phyloP scores from a whole-genome alignment of 2,113 vertebrate species.

The Oryctolagus cuniculus region mOryCun1.1 NC_091453.1:75516001-75516500 shows the following conservation, averaged over 20 bases:
- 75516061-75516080: background rate
- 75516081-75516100: background rate
- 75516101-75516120: background rate
- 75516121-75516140: background rate
- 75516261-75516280: background rate
- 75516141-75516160: background rate
- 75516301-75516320: background rate
- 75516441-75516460: background rate
- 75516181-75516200: background rate
- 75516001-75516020: background rate
- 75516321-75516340: background rate
- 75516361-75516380: background rate
- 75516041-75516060: background rate
- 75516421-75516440: background rate
- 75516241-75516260: background rate
- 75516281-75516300: background rate
- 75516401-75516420: background rate
- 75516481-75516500: background rate
- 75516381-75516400: slow-evolving; percentile 37
- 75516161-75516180: background rate
- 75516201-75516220: background rate
- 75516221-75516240: background rate
- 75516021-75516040: background rate
- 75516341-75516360: slow-evolving; percentile 11
- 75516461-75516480: background rate